A percentile compares a stretch with the other conserved stretches of the same genome.
Evolutionary conservation across 2,797 vertebrate genomes (phyloP).

Genomic region (Loris lydekkerianus): DNA sequence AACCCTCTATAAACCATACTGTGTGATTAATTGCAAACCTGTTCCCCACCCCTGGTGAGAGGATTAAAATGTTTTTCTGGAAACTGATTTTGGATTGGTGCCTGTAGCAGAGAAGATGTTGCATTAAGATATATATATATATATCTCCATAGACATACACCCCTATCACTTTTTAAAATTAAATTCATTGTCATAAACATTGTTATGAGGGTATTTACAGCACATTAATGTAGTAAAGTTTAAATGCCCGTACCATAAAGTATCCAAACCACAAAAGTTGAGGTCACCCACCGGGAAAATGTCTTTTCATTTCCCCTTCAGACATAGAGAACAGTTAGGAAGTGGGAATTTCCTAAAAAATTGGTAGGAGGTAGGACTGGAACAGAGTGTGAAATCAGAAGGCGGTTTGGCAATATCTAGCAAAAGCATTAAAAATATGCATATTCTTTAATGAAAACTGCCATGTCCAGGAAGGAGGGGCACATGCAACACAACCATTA

Average conservation of each 20-base stretch:
- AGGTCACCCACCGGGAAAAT: not conserved
- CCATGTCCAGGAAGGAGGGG: not conserved
- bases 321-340: not conserved
- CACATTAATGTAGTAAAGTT: not conserved
- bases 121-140: not conserved
- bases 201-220: not conserved
- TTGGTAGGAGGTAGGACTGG: not conserved
- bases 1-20: not conserved
- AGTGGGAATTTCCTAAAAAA: conserved; percentile 12
- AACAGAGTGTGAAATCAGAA: not conserved
- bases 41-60: not conserved
- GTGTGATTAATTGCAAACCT: not conserved
- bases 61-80: not conserved
- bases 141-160: too few relatives aligned
- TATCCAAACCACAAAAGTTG: not conserved
- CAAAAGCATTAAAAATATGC: not conserved
- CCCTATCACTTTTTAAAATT: not conserved
- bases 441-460: not conserved
- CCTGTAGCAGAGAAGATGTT: not conserved
- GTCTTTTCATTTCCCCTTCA: not conserved
- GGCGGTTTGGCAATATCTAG: not conserved
- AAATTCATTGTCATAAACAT: not conserved
- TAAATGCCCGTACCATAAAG: not conserved
- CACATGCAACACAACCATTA: not conserved
- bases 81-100: not conserved